Base-by-base conservation (phyloP, 2,888 invertebrate genomes). In the Lasioglossum lativentre region DNA sequence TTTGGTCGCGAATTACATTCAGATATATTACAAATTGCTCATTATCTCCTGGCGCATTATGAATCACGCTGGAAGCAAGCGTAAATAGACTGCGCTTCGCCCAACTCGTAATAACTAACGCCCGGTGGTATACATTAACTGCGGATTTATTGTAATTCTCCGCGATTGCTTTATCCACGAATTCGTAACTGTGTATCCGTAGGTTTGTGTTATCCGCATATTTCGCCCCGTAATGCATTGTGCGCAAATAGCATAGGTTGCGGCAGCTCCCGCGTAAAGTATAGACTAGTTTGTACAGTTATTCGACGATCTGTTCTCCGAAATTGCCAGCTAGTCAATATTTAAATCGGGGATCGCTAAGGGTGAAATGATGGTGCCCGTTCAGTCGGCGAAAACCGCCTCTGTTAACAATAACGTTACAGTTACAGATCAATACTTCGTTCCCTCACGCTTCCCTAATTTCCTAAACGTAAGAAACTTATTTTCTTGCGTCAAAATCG, bases 81-180 rank as follows among this genome's bases (percentile, higher is more conserved):
- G 91, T 93, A 93, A 94, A 94, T 93, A 93, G 92, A 92, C 88
- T 91, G 86, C 89, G 91, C 89, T 92, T 91, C 90, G 89, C 90
- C 91, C 90, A 93, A 92, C 92, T 92, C 92, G 91, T 90, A 93
- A 94, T 94, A 94, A 94, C 93, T 93, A 94, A 93, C 92, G 89
- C 91, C 90, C 89, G 88, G 78, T 76, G 83, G 82, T 86, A 91
- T 92, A 93, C 93, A 94, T 93, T 93, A 93, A 91, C 92, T 91
- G 88, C 92, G 90, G 92, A 94, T 95, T 94, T 94, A 95, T 95
- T 93, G 93, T 94, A 94, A 94, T 94, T 94, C 93, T 94, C 92
- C 90, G 92, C 91, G 94, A 94, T 94, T 94, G 94, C 93, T 93
- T 93, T 93, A 91, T 93, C 92, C 92, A 89, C 91, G 90, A 89